Conservation (phyloP, 2,113 vertebrate genomes). For the Thalassarche chlororhynchos region DNA sequence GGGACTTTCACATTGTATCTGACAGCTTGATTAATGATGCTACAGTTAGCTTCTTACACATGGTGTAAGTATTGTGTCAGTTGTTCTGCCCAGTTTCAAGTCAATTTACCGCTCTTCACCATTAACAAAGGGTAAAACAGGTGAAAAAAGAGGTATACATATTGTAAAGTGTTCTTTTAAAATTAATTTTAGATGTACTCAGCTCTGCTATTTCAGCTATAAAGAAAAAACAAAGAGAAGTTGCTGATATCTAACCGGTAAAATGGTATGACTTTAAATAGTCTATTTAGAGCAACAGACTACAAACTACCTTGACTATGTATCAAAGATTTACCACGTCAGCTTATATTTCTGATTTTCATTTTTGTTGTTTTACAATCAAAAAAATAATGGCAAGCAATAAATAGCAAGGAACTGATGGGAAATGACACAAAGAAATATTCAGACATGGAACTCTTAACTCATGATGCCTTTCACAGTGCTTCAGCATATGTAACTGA, state of each 20-base stretch:
- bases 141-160: background rate
- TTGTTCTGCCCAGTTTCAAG: conserved; percentile 63
- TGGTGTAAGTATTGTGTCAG: conserved; percentile 72
- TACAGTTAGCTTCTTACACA: conserved; percentile 77
- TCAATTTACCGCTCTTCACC: conserved; percentile 47
- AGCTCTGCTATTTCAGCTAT: background rate
- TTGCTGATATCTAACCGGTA: background rate
- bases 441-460: background rate
- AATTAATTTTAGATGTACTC: background rate
- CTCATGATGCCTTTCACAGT: background rate
- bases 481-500: background rate
- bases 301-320: background rate
- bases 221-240: background rate
- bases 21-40: conserved; percentile 82
- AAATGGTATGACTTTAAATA: background rate
- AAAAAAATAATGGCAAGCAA: background rate
- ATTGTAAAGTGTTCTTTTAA: background rate
- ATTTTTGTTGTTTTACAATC: background rate
- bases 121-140: conserved; percentile 33
- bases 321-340: background rate
- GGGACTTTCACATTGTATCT: conserved; percentile 63
- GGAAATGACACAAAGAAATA: background rate
- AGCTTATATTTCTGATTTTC: background rate
- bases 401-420: background rate
- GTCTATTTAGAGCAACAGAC: background rate